Evolutionary conservation across 1,140 invertebrate genomes (phyloP).

Genomic region (Sminthurinus signatus): DNA sequence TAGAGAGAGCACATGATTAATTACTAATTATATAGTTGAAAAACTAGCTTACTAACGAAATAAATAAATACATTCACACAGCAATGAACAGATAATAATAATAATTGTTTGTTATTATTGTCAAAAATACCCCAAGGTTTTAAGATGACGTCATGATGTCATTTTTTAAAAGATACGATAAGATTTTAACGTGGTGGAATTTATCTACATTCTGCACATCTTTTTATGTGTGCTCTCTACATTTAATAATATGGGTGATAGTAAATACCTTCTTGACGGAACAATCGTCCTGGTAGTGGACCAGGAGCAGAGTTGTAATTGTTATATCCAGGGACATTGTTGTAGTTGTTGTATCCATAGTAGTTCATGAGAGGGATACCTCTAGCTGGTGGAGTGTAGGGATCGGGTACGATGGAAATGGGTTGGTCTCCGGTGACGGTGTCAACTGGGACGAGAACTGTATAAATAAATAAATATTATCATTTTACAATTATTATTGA

Average conservation of each 20-base stretch:
- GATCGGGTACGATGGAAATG: slow-evolving; percentile 39
- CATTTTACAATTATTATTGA: no score
- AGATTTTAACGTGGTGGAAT: background rate
- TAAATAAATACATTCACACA: no score
- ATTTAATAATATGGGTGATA: background rate
- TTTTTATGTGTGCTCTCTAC: background rate
- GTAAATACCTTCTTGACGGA: slow-evolving; percentile 22
- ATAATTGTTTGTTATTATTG: no score
- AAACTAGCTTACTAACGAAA: no score
- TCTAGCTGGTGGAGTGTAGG: slow-evolving; percentile 28
- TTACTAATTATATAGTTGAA: no score
- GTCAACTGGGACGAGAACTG: slow-evolving; percentile 39
- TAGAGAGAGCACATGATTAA: no score
- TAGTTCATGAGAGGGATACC: slow-evolving; percentile 23
- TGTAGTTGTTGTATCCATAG: slow-evolving; percentile 2
- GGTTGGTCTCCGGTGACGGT: slow-evolving; percentile 39
- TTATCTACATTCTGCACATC: background rate
- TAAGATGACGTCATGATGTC: background rate
- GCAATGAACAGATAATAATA: no score
- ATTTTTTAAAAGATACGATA: background rate
- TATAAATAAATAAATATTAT: no score
- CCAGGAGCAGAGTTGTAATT: background rate
- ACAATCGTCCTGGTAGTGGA: background rate
- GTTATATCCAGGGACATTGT: background rate
- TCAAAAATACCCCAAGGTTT: no score